Percentiles rank a stretch among this genome's conserved stretches.
Conservation (phyloP, 2,113 vertebrate species). For the Bos indicus region DNA sequence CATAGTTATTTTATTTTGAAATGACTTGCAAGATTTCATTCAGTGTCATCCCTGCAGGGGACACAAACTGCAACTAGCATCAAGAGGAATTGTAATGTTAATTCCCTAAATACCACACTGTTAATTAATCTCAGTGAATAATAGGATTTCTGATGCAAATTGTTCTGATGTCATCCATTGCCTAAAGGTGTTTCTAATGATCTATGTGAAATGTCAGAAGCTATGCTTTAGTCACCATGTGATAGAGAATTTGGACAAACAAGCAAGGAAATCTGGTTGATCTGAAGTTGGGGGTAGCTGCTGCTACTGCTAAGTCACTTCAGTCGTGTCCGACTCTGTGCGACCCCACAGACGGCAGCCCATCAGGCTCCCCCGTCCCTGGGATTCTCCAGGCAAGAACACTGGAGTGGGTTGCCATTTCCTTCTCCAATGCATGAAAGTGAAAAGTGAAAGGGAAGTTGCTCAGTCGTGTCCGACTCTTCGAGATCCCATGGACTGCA, state of each 20-base stretch:
- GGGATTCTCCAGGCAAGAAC: too few species aligned
- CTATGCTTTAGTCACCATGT: background rate
- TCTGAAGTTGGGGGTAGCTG: background rate
- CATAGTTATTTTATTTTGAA: conserved; percentile 43
- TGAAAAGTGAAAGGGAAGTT: too few species aligned
- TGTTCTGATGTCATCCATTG: conserved; percentile 4
- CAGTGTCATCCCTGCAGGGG: conserved; percentile 36
- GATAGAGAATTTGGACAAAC: conserved; percentile 16
- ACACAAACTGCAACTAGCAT: conserved; percentile 23
- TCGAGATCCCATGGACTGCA: too few species aligned
- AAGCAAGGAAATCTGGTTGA: background rate
- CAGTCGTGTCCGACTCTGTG: too few species aligned
- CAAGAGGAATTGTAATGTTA: background rate
- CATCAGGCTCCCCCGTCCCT: too few species aligned
- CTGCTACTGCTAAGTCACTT: too few species aligned
- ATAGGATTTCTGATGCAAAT: background rate
- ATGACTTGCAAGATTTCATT: conserved; percentile 48
- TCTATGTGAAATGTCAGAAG: conserved; percentile 6
- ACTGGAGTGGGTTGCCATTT: too few species aligned
- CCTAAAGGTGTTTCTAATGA: conserved; percentile 40
- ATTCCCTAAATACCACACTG: conserved; percentile 15
- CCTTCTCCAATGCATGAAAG: too few species aligned
- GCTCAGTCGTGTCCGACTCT: too few species aligned
- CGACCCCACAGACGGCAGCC: too few species aligned
- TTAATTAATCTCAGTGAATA: conserved; percentile 61